These are phyloP conservation scores for Eristalis pertinax DNA, from an alignment of 2,888 invertebrate species.

Conservation along the genomic window DNA sequence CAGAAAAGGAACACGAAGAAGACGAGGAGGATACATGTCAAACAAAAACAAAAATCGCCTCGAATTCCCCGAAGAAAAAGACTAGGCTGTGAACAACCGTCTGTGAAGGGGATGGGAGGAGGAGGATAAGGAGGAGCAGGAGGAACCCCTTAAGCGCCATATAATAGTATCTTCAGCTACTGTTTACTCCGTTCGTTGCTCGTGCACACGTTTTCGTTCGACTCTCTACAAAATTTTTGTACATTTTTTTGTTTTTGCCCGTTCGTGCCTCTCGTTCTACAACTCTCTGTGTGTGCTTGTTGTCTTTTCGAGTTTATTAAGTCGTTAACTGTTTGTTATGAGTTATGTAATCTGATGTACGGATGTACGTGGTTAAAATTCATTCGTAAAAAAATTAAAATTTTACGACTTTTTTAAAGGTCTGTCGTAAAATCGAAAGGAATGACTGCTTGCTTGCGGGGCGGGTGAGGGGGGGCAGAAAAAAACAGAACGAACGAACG, in stretches of 20 bases:
- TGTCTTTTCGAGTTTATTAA: slow-evolving; percentile 70
- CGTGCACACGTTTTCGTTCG: background rate
- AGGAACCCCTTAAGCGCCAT: slow-evolving; percentile 55
- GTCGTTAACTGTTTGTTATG: slow-evolving; percentile 72
- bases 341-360: slow-evolving; percentile 71
- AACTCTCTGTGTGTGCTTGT: slow-evolving; percentile 24
- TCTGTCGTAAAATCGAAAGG: slow-evolving; percentile 53
- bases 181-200: slow-evolving; percentile 18
- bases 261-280: background rate
- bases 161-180: slow-evolving; percentile 34
- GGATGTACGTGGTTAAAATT: slow-evolving; percentile 70
- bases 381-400: slow-evolving; percentile 62
- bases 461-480: background rate
- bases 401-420: slow-evolving; percentile 66
- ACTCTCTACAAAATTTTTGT: background rate
- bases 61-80: background rate
- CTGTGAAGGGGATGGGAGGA: too few relatives aligned
- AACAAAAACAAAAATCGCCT: background rate
- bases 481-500: slow-evolving; percentile 8
- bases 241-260: background rate
- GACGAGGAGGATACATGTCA: background rate
- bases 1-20: too few relatives aligned
- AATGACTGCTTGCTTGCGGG: background rate
- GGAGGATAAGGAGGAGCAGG: background rate
- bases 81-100: background rate